These are phyloP conservation scores for Aphis gossypii DNA, from an alignment of 1,140 invertebrate species.

Conservation along the genomic window DNA sequence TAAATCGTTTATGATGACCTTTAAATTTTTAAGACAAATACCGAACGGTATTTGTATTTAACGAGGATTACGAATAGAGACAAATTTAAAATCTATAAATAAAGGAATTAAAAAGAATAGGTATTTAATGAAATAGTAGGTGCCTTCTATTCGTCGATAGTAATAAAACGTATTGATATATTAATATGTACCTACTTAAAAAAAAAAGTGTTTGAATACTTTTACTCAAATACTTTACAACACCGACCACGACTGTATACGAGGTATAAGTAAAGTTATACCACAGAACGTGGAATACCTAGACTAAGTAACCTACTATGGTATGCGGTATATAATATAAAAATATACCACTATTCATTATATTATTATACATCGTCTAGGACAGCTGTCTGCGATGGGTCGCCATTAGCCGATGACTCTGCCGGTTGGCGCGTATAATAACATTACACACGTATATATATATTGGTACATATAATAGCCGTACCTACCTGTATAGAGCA, in stretches of 20 bases:
- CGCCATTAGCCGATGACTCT: neutral
- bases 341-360: neutral
- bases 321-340: neutral
- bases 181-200: too few relatives aligned
- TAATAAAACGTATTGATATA: too few relatives aligned
- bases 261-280: neutral
- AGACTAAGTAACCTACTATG: neutral
- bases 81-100: too few relatives aligned
- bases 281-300: neutral
- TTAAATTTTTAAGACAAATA: too few relatives aligned
- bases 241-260: neutral
- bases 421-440: neutral
- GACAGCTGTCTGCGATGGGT: neutral
- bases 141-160: too few relatives aligned
- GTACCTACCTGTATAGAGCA: neutral
- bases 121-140: too few relatives aligned
- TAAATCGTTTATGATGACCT: too few relatives aligned
- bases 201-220: neutral
- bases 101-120: too few relatives aligned
- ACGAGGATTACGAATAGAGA: too few relatives aligned
- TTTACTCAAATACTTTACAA: neutral
- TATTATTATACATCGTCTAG: too few relatives aligned
- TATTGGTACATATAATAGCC: neutral
- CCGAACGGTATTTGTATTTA: too few relatives aligned
- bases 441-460: neutral